A percentile compares a stretch with the other conserved stretches of the same genome.
Conservation (phyloP, 2,113 vertebrate genomes). For the Sciurus niger region DNA sequence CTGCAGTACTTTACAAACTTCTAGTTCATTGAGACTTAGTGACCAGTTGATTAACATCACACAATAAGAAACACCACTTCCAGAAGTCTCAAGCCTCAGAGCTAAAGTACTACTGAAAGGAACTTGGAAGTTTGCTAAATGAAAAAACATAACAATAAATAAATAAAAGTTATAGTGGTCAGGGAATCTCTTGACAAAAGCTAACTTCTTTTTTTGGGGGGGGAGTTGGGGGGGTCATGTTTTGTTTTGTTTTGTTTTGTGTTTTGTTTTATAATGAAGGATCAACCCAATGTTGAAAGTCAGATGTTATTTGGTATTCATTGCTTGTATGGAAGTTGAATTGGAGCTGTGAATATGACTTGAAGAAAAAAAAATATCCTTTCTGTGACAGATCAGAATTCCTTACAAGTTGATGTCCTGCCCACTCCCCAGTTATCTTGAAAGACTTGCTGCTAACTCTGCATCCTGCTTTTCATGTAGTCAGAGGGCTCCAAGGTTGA, state of each 20-base stretch:
- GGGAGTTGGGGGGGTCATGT: not conserved
- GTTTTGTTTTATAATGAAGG: slow-evolving; percentile 77
- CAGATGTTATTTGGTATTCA: slow-evolving; percentile 62
- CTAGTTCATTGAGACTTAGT: slow-evolving; percentile 86
- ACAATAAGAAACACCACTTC: slow-evolving; percentile 85
- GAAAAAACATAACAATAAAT: not conserved
- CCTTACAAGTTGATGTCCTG: slow-evolving; percentile 86
- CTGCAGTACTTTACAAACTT: slow-evolving; percentile 87
- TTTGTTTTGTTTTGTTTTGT: slow-evolving; percentile 55
- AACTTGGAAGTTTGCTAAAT: slow-evolving; percentile 82
- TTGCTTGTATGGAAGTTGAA: slow-evolving; percentile 39
- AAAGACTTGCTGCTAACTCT: slow-evolving; percentile 90
- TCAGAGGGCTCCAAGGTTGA: slow-evolving; percentile 86
- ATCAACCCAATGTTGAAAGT: slow-evolving; percentile 79
- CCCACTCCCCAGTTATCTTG: slow-evolving; percentile 85
- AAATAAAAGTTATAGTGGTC: slow-evolving; percentile 76
- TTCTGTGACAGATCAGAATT: slow-evolving; percentile 83
- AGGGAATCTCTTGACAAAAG: slow-evolving; percentile 79
- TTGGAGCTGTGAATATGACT: slow-evolving; percentile 78
- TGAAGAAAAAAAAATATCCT: slow-evolving; percentile 73
- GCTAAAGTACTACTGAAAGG: slow-evolving; percentile 89
- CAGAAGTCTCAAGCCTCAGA: slow-evolving; percentile 82
- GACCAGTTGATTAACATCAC: slow-evolving; percentile 82
- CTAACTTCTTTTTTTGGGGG: slow-evolving; percentile 37
- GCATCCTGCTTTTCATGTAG: slow-evolving; percentile 88